Conservation (phyloP, 2,797 vertebrate genomes). For the Megalops cyprinoides region DNA sequence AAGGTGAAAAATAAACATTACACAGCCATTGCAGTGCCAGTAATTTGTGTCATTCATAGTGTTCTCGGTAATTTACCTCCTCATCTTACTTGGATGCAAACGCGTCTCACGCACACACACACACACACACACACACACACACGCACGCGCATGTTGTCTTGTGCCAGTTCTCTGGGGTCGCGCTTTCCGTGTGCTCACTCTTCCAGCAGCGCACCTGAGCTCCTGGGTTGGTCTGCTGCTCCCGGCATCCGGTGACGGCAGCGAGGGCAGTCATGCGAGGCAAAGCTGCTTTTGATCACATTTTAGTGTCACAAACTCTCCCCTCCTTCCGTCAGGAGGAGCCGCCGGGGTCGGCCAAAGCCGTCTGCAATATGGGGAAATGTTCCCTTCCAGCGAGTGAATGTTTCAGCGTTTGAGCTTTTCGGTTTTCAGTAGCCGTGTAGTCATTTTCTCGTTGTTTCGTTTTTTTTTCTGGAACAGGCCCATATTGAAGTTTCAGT, state of each 20-base stretch:
- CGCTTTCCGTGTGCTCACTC: conserved; percentile 74
- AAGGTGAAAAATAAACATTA: not conserved
- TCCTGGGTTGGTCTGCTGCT: conserved; percentile 51
- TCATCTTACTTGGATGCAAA: not conserved
- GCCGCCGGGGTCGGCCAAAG: not conserved
- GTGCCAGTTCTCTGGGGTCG: conserved; percentile 39
- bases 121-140: not conserved
- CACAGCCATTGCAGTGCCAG: not conserved
- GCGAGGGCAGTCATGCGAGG: conserved; percentile 47
- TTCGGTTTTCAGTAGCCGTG: not conserved
- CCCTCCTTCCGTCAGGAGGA: conserved; percentile 40
- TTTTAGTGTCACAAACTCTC: conserved; percentile 70
- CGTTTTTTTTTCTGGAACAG: not conserved
- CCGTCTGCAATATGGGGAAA: not conserved
- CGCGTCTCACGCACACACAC: no score
- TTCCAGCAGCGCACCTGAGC: conserved; percentile 79
- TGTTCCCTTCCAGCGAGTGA: not conserved
- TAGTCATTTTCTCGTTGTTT: conserved; percentile 1
- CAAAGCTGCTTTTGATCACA: conserved; percentile 72
- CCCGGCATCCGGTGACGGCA: conserved; percentile 26
- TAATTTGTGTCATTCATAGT: not conserved
- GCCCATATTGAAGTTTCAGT: not conserved
- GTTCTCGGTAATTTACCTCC: not conserved
- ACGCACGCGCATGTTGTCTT: not conserved
- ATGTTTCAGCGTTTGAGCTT: conserved; percentile 26